A percentile compares a stretch with the other conserved stretches of the same genome.
These are phyloP conservation scores for Philopotamus ludificatus DNA, from an alignment of 1,140 invertebrate species.

Conservation along the genomic window DNA sequence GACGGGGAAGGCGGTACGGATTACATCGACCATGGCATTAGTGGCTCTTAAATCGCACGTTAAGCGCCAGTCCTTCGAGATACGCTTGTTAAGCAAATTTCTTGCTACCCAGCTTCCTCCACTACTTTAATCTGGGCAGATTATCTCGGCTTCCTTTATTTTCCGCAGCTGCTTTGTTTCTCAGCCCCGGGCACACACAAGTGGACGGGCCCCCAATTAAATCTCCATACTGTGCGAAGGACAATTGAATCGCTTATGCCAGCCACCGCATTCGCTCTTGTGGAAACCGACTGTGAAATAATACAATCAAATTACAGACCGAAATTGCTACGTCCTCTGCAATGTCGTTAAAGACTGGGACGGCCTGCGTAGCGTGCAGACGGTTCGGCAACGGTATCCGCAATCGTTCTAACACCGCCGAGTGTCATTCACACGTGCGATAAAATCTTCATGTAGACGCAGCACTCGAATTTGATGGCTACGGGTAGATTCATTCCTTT, in stretches of 20 bases:
- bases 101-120: slow-evolving; percentile 34
- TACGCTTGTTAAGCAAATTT: slow-evolving; percentile 40
- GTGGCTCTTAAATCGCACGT: slow-evolving; percentile 39
- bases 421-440: no score
- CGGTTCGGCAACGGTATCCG: not conserved
- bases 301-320: not conserved
- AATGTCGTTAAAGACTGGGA: not conserved
- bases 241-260: slow-evolving; percentile 5
- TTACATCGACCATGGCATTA: slow-evolving; percentile 35
- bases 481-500: no score
- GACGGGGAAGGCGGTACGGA: no score
- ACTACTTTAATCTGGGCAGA: slow-evolving; percentile 40
- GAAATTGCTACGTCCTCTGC: not conserved
- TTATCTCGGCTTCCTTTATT: slow-evolving; percentile 40
- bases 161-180: slow-evolving; percentile 41
- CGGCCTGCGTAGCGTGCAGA: not conserved
- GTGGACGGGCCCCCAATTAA: slow-evolving; percentile 17
- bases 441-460: no score
- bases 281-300: not conserved
- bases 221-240: slow-evolving; percentile 8
- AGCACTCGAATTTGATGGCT: no score
- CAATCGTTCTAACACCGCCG: no score
- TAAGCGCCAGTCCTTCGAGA: slow-evolving; percentile 33
- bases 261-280: not conserved
- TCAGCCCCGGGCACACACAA: slow-evolving; percentile 15